Evolutionary conservation across 2,888 invertebrate genomes (phyloP), one percentile per base, ranked within the genome.

Genomic region (Watsonalla binaria): DNA sequence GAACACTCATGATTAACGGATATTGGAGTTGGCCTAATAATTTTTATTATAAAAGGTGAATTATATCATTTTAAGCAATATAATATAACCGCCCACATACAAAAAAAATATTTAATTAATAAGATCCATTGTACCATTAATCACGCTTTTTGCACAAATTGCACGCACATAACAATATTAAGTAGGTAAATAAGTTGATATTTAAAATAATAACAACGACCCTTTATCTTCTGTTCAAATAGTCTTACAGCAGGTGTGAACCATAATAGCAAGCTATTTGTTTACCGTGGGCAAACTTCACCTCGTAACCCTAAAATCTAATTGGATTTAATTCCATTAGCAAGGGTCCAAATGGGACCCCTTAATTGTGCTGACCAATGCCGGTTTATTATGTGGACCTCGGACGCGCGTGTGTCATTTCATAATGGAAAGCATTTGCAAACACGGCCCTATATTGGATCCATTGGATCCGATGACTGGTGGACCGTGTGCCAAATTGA

Each of bases 301-400:
- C 87, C 86, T 86, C 85, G 86, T 88, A 86, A 86, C 88, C 85
- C 85, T 88, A 84, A 88, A 88, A 87, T 88, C 86, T 90, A 90
- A 90, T 90, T 90, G 90, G 88, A 88, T 90, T 88, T 86, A 88
- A 89, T 90, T 89, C 89, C 89, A 90, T 90, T 90, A 90, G 81
- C 83, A 74, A 81, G 84, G 87, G 87, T 86, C 86, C 85, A 86
- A 88, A 86, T 85, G 85, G 86, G 81, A 71, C 78, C 83, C 82
- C 81, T 82, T 81, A 88, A 88, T 86, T 86, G 84, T 84, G 86
- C 88, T 87, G 86, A 86, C 88, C 87, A 78, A 77, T 74, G 78
- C 80, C 78, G 81, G 79, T 83, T 82, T 82, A 86, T 87, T 84
- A 80, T 76, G 72, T 70, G 71, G 68, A 66, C 69, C 72, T 62